Base-by-base conservation (phyloP, 2,888 invertebrate species). In the Temnothorax rugatulus region DNA sequence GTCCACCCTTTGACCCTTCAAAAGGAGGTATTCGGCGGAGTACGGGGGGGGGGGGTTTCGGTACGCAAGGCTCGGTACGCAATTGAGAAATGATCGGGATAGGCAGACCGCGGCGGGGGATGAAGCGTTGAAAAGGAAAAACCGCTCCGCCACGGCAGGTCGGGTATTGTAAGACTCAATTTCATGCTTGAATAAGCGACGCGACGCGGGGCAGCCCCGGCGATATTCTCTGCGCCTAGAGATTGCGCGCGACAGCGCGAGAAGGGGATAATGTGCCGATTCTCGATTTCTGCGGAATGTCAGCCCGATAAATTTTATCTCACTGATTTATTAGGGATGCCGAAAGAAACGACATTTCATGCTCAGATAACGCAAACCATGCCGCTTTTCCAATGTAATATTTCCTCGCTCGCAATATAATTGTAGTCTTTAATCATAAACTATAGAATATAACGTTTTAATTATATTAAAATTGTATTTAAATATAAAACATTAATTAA, bases 161-260 rank as follows among this genome's bases (percentile, higher is more conserved):
- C 63, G 87, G 66, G 83, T 52, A 76, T 87, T 84, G 86, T 89
- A 88, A 86, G 88, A 90, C 90, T 90, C 90, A 90, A 90, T 90
- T 90, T 90, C 90, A 90, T 86, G 90, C 81, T 86, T 81, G 88
- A 90, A 86, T 90, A 90, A 77, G 54, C 77, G 77, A 57, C 41
- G 57, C 63, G 38, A 34, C n/a, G 41, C 83, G 64, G 68, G 74
- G 69, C 76, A 73, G 75, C 83, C 34, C 77, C 74, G 82, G 71
- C 83, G 84, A 89, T 89, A 89, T 89, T 88, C 85, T 77, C 41
- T 68, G 73, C 29, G 41, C 66, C 15, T 54, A 57, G 68, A 77
- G 77, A 77, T 77, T 77, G 77, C 77, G 77, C 68, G 77, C 57
- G 77, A 77, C 68, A 68, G 77, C 68, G 66, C 68, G 68, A 68